These are phyloP conservation scores for Drosophila ercepeae DNA, from an alignment of 1,140 invertebrate genomes.

Conservation along the genomic window DNA sequence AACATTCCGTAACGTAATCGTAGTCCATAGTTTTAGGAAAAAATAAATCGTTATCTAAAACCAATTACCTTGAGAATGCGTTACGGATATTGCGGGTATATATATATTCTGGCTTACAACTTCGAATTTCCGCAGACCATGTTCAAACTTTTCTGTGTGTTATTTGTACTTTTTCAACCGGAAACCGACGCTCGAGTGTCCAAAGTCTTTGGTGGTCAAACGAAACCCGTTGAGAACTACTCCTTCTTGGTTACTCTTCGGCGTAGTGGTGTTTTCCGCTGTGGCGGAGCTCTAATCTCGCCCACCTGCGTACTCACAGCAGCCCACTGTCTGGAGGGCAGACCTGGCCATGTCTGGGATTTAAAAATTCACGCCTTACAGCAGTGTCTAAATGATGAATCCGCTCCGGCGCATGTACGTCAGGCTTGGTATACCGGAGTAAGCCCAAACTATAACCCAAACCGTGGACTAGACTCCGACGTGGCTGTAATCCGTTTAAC, in stretches of 20 bases:
- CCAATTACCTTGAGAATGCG: slow-evolving; percentile 62
- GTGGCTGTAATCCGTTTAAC: slow-evolving; percentile 54
- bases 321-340: slow-evolving; percentile 58
- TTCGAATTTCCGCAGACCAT: slow-evolving; percentile 2
- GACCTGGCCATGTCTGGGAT: background rate
- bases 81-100: background rate
- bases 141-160: slow-evolving; percentile 1
- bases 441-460: slow-evolving; percentile 16
- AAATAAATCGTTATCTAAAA: slow-evolving; percentile 52
- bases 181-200: background rate
- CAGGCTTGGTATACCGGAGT: slow-evolving; percentile 7
- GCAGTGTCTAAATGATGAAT: slow-evolving; percentile 36
- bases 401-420: slow-evolving; percentile 21
- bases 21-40: slow-evolving; percentile 1
- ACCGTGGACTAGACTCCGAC: slow-evolving; percentile 42
- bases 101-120: slow-evolving; percentile 3
- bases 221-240: slow-evolving; percentile 10
- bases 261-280: slow-evolving; percentile 27
- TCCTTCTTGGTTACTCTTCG: slow-evolving; percentile 64
- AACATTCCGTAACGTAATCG: slow-evolving; percentile 25
- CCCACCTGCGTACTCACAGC: slow-evolving; percentile 71
- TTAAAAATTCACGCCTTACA: slow-evolving; percentile 54
- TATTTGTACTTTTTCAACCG: slow-evolving; percentile 6
- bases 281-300: slow-evolving; percentile 63
- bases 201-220: slow-evolving; percentile 51